A percentile compares a stretch with the other conserved stretches of the same genome.
phyloP scores from a whole-genome alignment of 2,888 invertebrate genomes.

The Eupithecia tripunctaria region DNA sequence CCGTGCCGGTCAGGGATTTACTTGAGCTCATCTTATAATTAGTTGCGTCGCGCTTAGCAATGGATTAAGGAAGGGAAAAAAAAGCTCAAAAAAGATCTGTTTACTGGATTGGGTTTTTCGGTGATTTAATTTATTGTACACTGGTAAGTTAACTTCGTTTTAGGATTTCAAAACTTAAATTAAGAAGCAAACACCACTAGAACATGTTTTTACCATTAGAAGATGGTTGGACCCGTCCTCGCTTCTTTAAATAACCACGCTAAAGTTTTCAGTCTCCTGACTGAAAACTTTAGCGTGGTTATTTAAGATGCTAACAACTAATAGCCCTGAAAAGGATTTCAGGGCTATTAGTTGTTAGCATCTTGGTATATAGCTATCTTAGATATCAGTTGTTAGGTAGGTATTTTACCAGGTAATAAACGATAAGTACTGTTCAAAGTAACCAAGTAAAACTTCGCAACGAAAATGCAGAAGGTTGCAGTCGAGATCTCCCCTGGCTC shows the following conservation, averaged over 20 bases:
- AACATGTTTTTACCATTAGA: not conserved
- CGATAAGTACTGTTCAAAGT: constrained; percentile 12
- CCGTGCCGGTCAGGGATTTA: constrained; percentile 49
- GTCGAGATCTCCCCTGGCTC: constrained; percentile 44
- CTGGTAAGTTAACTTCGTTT: not conserved
- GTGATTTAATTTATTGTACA: not conserved
- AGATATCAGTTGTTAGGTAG: not conserved
- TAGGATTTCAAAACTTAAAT: not conserved
- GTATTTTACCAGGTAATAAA: not conserved
- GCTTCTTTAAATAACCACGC: not conserved
- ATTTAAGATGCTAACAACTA: too few species aligned
- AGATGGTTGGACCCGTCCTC: not conserved
- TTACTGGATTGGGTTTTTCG: not conserved
- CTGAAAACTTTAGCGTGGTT: too few species aligned
- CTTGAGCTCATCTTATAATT: constrained; percentile 59
- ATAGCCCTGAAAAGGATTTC: too few species aligned
- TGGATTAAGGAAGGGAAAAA: constrained; percentile 29
- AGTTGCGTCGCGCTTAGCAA: constrained; percentile 37
- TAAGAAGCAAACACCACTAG: too few species aligned
- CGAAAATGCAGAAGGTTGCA: constrained; percentile 31
- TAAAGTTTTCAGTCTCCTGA: not conserved
- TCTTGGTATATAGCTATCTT: not conserved
- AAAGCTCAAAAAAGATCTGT: not conserved
- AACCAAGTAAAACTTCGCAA: constrained; percentile 27
- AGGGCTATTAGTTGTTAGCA: not conserved